Conservation (phyloP, 2,888 invertebrate genomes). For the Chrysomela aeneicollis region DNA sequence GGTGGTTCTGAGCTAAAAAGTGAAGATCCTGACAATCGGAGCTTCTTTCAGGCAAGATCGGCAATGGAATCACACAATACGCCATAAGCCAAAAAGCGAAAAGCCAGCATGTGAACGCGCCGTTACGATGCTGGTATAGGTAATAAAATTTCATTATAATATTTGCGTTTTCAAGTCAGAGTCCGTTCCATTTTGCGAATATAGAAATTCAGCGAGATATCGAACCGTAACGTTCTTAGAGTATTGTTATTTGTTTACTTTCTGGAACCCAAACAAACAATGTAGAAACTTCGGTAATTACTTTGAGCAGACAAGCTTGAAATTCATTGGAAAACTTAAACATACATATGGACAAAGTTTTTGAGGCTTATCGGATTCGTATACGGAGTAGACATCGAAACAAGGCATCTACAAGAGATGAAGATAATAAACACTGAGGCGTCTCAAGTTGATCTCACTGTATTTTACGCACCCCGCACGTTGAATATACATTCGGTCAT, state of each 20-base stretch:
- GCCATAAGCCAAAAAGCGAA: too few relatives aligned
- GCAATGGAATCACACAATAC: too few relatives aligned
- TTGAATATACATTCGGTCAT: too few relatives aligned
- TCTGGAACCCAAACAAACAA: constrained; percentile 36
- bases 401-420: neutral
- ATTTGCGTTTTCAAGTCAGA: too few relatives aligned
- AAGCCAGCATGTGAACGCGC: too few relatives aligned
- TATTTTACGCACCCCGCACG: too few relatives aligned
- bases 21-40: too few relatives aligned
- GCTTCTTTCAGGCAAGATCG: too few relatives aligned
- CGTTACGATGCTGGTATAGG: too few relatives aligned
- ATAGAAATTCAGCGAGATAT: constrained; percentile 29
- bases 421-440: too few relatives aligned
- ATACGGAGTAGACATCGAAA: constrained; percentile 16
- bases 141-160: too few relatives aligned
- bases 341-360: constrained; percentile 39
- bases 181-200: constrained; percentile 11
- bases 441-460: neutral
- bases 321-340: constrained; percentile 41
- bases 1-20: too few relatives aligned
- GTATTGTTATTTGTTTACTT: constrained; percentile 40
- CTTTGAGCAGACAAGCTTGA: constrained; percentile 40
- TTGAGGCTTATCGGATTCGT: constrained; percentile 33
- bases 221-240: constrained; percentile 22
- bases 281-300: constrained; percentile 40